Percentiles rank a stretch among this genome's conserved stretches.
These are phyloP conservation scores for Antennarius maculatus DNA, from an alignment of 2,797 vertebrate genomes.

Conservation along the genomic window DNA sequence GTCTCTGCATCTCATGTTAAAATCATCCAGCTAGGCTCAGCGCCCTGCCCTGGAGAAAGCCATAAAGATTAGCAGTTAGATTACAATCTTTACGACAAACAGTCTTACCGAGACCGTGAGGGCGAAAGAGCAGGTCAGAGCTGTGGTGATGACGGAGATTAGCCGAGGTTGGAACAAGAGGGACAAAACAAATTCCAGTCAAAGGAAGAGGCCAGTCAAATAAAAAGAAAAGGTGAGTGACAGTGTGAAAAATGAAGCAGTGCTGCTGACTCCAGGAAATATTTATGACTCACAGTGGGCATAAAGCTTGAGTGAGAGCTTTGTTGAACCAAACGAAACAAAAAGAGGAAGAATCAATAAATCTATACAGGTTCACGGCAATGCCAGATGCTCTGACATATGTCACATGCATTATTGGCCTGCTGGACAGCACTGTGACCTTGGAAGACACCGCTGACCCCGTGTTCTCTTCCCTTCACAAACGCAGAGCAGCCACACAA, in stretches of 20 bases:
- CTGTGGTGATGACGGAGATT: constrained; percentile 73
- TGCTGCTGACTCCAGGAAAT: constrained; percentile 69
- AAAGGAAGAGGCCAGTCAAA: constrained; percentile 60
- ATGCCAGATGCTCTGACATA: constrained; percentile 64
- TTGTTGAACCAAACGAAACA: constrained; percentile 67
- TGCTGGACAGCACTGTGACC: constrained; percentile 56
- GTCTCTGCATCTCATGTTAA: constrained; percentile 59
- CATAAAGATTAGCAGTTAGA: constrained; percentile 79
- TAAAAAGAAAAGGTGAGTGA: constrained; percentile 64
- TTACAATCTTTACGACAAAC: constrained; percentile 78
- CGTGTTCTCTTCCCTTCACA: constrained; percentile 30
- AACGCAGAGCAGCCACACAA: constrained; percentile 32
- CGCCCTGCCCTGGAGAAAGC: constrained; percentile 64
- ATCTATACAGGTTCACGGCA: constrained; percentile 70
- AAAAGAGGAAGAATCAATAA: constrained; percentile 74
- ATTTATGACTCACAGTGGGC: constrained; percentile 68
- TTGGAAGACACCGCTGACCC: constrained; percentile 46
- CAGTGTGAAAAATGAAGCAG: constrained; percentile 37
- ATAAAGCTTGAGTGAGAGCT: constrained; percentile 65
- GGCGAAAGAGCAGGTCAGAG: constrained; percentile 60
- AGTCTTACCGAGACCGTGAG: constrained; percentile 57
- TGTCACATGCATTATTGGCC: constrained; percentile 69
- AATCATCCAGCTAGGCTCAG: constrained; percentile 63
- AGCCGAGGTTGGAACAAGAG: constrained; percentile 61
- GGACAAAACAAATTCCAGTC: constrained; percentile 72